Conservation (phyloP, 2,113 vertebrate genomes). For the Mola mola region DNA sequence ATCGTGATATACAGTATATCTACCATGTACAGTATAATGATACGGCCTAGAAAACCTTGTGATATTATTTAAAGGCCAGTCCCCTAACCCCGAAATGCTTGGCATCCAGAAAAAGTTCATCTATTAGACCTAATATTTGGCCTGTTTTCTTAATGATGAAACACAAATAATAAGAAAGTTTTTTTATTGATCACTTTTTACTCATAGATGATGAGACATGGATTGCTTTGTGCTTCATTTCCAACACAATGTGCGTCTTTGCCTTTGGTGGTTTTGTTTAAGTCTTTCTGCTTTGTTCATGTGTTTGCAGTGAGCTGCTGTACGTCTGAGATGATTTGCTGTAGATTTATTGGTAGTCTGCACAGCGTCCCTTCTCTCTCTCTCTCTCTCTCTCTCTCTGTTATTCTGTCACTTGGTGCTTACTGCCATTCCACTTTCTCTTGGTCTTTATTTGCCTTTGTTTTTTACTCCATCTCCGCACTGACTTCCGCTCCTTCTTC, state of each 20-base stretch:
- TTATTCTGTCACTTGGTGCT: constrained; percentile 43
- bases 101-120: too few species aligned
- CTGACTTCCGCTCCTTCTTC: constrained; percentile 56
- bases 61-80: too few species aligned
- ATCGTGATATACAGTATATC: too few species aligned
- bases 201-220: neutral
- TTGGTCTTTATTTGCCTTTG: constrained; percentile 72
- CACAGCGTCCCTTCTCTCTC: constrained; percentile 12
- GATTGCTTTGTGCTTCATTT: constrained; percentile 3
- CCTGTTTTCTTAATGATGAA: too few species aligned
- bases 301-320: constrained; percentile 10
- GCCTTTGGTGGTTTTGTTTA: constrained; percentile 6
- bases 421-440: constrained; percentile 60
- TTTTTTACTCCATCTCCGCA: constrained; percentile 60
- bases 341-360: constrained; percentile 45
- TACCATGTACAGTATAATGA: too few species aligned
- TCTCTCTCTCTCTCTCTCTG: constrained; percentile 15
- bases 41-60: too few species aligned
- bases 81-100: too few species aligned
- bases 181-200: neutral
- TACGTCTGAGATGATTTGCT: constrained; percentile 51
- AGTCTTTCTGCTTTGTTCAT: constrained; percentile 13
- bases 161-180: neutral
- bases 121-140: too few species aligned
- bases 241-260: neutral